Evolutionary conservation across 2,797 vertebrate genomes (phyloP).

Genomic region (Rhinogobio ventralis): DNA sequence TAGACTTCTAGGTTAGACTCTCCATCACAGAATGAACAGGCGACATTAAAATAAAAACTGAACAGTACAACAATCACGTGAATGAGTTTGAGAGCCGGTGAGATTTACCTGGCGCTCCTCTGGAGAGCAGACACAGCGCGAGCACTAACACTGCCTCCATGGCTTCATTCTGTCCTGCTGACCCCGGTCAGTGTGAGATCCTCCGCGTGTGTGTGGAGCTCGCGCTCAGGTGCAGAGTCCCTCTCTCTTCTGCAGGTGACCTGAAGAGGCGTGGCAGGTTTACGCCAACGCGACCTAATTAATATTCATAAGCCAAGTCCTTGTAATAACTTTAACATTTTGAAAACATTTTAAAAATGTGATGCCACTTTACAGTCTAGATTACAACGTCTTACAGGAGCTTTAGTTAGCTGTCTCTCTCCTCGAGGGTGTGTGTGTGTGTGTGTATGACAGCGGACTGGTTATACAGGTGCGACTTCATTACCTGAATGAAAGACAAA

Average conservation of each 20-base stretch:
- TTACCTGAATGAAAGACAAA: background rate
- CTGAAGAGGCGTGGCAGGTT: too few relatives aligned
- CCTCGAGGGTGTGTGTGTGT: background rate
- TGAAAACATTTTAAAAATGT: background rate
- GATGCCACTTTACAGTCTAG: background rate
- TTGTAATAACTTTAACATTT: background rate
- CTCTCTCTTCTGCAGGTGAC: background rate
- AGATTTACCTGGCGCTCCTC: background rate
- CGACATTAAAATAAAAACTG: too few relatives aligned
- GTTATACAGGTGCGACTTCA: conserved; percentile 23
- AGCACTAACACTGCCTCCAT: background rate
- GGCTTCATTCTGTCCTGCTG: background rate
- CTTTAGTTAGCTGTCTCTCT: background rate
- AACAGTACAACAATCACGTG: too few relatives aligned
- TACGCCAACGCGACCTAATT: background rate
- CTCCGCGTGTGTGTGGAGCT: too few relatives aligned
- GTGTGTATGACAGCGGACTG: background rate
- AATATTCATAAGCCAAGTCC: background rate
- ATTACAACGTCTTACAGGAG: background rate
- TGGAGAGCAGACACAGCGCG: background rate
- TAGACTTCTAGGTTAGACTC: background rate
- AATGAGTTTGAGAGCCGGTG: too few relatives aligned
- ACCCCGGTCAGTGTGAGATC: too few relatives aligned
- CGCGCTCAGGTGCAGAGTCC: background rate
- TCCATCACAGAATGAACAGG: background rate